A percentile compares a stretch with the other conserved stretches of the same genome.
Conservation (phyloP, 2,888 invertebrate genomes). For the Cephus pulcher region DNA sequence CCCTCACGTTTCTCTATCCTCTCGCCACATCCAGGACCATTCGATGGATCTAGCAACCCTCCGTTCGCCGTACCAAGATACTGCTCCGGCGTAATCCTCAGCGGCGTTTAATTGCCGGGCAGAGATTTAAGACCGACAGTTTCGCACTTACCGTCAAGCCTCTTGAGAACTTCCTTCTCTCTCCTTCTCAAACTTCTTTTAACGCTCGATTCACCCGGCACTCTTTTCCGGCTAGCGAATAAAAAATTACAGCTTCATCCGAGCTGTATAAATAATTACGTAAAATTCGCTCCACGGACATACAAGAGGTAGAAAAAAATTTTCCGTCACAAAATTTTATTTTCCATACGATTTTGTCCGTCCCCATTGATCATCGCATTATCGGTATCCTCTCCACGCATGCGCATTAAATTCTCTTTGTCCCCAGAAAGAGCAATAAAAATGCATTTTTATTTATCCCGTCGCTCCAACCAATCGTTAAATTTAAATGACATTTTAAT, state of each 20-base stretch:
- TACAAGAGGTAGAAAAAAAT: too few species aligned
- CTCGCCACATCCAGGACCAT: constrained; percentile 5
- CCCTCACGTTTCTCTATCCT: constrained; percentile 8
- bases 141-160: constrained; percentile 18
- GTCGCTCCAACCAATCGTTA: not conserved
- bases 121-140: constrained; percentile 31
- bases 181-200: constrained; percentile 19
- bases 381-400: too few species aligned
- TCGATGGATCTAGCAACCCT: constrained; percentile 6
- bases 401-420: not conserved
- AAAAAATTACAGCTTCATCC: constrained; percentile 21
- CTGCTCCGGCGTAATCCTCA: constrained; percentile 23
- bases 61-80: not conserved
- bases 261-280: constrained; percentile 21
- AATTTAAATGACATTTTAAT: constrained; percentile 3
- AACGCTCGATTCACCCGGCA: constrained; percentile 9
- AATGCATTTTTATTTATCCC: constrained; percentile 2
- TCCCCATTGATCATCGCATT: too few species aligned
- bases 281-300: not conserved
- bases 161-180: constrained; percentile 9
- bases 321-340: too few species aligned
- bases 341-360: too few species aligned
- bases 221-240: constrained; percentile 14
- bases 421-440: constrained; percentile 1
- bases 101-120: constrained; percentile 33